Evolutionary conservation across 2,797 vertebrate species (phyloP).

Genomic region (Sebastes taczanowskii): DNA sequence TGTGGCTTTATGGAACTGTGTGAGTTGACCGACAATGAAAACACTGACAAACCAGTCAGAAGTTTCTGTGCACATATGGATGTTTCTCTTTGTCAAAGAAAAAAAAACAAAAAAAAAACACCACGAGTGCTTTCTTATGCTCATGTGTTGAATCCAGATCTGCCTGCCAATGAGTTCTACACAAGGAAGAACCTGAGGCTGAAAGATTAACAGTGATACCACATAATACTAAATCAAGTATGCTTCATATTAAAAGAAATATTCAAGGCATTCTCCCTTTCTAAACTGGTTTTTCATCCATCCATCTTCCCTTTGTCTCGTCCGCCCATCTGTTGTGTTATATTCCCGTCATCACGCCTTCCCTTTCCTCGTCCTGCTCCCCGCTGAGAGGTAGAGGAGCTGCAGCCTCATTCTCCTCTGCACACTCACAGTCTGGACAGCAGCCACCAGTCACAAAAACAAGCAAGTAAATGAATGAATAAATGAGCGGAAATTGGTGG

Average conservation of each 20-base stretch:
- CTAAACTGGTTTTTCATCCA: neutral
- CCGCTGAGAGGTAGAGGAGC: conserved; percentile 66
- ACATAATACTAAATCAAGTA: neutral
- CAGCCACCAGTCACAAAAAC: neutral
- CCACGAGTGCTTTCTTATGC: neutral
- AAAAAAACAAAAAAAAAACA: neutral
- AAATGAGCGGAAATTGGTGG: neutral
- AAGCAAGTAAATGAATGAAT: neutral
- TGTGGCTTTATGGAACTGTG: neutral
- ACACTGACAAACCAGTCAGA: neutral
- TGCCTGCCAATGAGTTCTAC: neutral
- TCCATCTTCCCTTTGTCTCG: conserved; percentile 40
- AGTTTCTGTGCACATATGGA: neutral
- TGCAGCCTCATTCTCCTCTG: conserved; percentile 72
- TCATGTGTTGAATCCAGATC: neutral
- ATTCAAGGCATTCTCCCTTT: neutral
- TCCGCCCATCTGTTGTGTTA: conserved; percentile 23
- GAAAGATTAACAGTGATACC: neutral
- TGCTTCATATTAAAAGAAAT: neutral
- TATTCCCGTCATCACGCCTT: conserved; percentile 21
- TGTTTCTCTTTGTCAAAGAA: neutral
- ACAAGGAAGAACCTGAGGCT: conserved; percentile 1
- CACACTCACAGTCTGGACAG: conserved; percentile 52
- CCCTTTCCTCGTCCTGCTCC: conserved; percentile 37
- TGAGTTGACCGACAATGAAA: neutral